Percentiles rank a stretch among this genome's conserved stretches.
phyloP scores from a whole-genome alignment of 2,888 invertebrate genomes.

The Cantharis rufa region DNA sequence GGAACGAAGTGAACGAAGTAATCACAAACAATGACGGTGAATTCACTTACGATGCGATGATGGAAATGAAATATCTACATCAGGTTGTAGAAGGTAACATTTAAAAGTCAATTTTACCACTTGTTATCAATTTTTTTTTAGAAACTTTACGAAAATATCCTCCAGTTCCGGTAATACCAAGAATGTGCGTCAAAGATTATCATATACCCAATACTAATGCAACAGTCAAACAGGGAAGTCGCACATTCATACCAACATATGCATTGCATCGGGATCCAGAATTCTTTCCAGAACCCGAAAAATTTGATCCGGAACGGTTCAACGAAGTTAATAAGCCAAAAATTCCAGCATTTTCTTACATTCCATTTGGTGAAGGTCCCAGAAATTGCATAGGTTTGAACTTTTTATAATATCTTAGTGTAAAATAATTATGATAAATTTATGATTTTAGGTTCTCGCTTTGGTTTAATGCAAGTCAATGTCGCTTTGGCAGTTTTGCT shows the following conservation, averaged over 20 bases:
- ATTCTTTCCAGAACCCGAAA: slow-evolving; percentile 57
- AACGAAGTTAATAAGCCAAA: neutral
- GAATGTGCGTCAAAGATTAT: slow-evolving; percentile 40
- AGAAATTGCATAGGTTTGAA: neutral
- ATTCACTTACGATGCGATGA: slow-evolving; percentile 57
- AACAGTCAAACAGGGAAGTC: slow-evolving; percentile 36
- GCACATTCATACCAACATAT: slow-evolving; percentile 37
- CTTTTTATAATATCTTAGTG: neutral
- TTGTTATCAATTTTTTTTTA: slow-evolving; percentile 22
- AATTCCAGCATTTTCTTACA: neutral
- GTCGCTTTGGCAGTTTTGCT: neutral
- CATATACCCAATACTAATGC: slow-evolving; percentile 38
- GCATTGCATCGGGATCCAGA: slow-evolving; percentile 41
- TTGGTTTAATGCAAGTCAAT: neutral
- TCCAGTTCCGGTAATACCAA: slow-evolving; percentile 39
- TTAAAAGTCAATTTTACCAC: neutral
- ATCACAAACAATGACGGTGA: slow-evolving; percentile 49
- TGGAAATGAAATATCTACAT: slow-evolving; percentile 58
- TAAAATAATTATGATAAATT: neutral
- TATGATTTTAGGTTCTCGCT: neutral
- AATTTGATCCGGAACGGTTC: slow-evolving; percentile 66
- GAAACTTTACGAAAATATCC: slow-evolving; percentile 45
- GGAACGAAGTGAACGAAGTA: slow-evolving; percentile 53
- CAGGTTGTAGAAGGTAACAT: slow-evolving; percentile 51
- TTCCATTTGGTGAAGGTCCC: neutral